Base-by-base conservation (phyloP, 2,888 invertebrate species). In the Chaetogeoica ovagalla region DNA sequence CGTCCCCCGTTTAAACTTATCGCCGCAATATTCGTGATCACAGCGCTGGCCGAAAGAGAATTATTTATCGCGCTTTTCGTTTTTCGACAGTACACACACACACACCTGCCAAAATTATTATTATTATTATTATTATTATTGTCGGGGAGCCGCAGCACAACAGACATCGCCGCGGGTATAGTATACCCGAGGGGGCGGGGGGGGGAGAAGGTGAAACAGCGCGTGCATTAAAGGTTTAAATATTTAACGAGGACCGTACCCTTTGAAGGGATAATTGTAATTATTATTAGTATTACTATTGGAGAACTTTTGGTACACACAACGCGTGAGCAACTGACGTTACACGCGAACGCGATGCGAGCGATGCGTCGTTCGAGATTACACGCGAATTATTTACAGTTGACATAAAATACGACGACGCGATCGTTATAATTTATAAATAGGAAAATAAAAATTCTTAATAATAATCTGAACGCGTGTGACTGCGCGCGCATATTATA, bases 11-110 rank as follows among this genome's bases (percentile, higher is more conserved):
- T 43, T 39, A 66, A 65, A 66, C 66, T 57, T 66, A 43, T 66
- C 75, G 39, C 57, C n/a, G 43, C 57, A 59, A 75, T 69, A 69
- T 77, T 77, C 69, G 68, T 76, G 68, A 69, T 23, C 15, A 52
- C 37, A 8, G 17, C 17, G 8, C 30, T 1, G 9, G 17, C n/a
- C 30, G 7, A 79, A 79, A 79, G 70, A 71, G 77, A 69, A 79
- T 79, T 79, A 79, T 79, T 79, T 63, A 79, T 79, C 23, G 63
- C 63, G 77, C 77, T 70, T 63, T 70, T 79, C 70, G 77, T 79
- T 62, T 79, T 79, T 62, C 63, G 52, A 57, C 62, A 57, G 77
- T 4, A 30, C 4, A 30, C 30, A 30, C 4, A 30, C 4, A 2
- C 4, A 30, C 39, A 9, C 23, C 77, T 79, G 62, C 70, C 70